Base-by-base conservation (phyloP, 2,113 vertebrate species). In the Psammodynastes pulverulentus region DNA sequence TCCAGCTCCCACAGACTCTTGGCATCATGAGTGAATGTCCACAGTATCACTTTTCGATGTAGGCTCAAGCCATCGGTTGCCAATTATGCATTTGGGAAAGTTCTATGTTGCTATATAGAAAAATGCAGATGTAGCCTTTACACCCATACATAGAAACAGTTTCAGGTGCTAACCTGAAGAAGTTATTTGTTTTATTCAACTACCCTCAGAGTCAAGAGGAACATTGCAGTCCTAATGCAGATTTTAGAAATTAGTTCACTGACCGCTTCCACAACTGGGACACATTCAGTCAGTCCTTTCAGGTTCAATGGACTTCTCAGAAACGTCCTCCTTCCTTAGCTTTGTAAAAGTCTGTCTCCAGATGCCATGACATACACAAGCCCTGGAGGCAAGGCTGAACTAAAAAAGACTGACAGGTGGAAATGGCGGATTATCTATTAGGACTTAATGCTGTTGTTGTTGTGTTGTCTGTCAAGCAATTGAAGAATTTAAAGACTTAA, bases 191-290 rank as follows among this genome's bases (percentile, higher is more conserved):
- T 79, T 79, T 43, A 3, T 79, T 9, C 72, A 79, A 8, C 15
- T 79, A 43, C 34, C 17, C 39, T 43, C 39, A 39, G 67, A 79
- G 34, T 39, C 72, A 43, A 79, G 34, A 43, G 34, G 72, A 34
- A 21, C 17, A 21, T 34, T 87, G 13, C 17, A 52, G 15, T 29
- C 34, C 48, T 58, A 85, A 48, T 62, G 13, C 15, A 87, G 26
- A 48, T 91, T 88, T 52, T 34, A 88, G 86, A 90, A 95, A 96
- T 89, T 67, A 45, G 5, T 95, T 94, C 4, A 90, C 91, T 94
- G 12, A 46, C 93, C 19, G 46, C 2, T 19, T 92, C 4, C 90
- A 90, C 91, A 91, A 90, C 3, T 29, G 9, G 1, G 1, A 86
- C 90, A 7, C 12, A 92, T 93, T 93, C 91, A 26, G 39, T 89